Base-by-base conservation (phyloP, 2,113 vertebrate species). In the Monarcha castaneiventris region DNA sequence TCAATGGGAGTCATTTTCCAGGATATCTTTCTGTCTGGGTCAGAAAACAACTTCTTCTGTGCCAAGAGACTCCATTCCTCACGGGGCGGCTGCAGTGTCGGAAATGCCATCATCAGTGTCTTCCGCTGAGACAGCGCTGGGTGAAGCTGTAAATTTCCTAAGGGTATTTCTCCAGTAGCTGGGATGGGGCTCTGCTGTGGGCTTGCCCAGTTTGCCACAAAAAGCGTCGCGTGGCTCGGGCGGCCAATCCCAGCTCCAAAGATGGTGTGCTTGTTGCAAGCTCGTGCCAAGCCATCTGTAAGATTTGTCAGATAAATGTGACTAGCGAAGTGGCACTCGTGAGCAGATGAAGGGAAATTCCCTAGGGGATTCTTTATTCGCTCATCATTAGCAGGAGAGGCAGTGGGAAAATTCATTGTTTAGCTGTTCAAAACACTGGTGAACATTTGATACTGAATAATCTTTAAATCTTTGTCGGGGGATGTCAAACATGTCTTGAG, bases 261-360 rank as follows among this genome's bases (percentile, higher is more conserved):
- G 92, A 96, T 96, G 93, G 92, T 95, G 95, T 95, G 94, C 95
- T 93, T 90, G 92, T 92, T 94, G 83, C 61, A 82, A 84, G 86
- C 93, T 89, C 6, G 74, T 95, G 96, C 96, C 96, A 96, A 97
- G 95, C 96, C 96, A 95, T 96, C 96, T 96, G 93, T 96, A 96
- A 96, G 96, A 96, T 96, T 96, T 95, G 93, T 97, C 96, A 96
- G 94, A 97, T 97, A 97, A 96, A 97, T 96, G 92, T 90, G 90
- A 97, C 92, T 95, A 96, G 96, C 94, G 6, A 97, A 95, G 96
- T 96, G 96, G 96, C 94, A 97, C 96, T 96, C 93, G 37, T 95
- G 95, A 97, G 93, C 95, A 96, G 94, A 94, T 94, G 96, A 96
- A 97, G 96, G 96, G 96, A 96, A 93, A 96, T 95, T 96, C 95